These are phyloP conservation scores for Mimachlamys varia DNA, from an alignment of 2,888 invertebrate species.

Conservation along the genomic window DNA sequence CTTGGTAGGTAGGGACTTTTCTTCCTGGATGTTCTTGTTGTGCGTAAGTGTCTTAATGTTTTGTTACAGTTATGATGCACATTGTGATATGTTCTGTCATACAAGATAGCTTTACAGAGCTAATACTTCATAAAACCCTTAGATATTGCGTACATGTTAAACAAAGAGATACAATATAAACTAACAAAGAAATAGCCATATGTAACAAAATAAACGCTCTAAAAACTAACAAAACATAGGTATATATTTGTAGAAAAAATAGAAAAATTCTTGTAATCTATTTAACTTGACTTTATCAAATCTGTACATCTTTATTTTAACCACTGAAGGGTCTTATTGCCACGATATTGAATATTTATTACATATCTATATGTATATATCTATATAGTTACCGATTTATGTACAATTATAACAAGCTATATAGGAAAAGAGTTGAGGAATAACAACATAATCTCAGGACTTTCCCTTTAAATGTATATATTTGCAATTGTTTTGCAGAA, in stretches of 20 bases:
- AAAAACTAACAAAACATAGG: background rate
- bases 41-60: too few species aligned
- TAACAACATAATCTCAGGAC: too few species aligned
- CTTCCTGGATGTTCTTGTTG: too few species aligned
- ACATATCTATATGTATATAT: background rate
- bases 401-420: background rate
- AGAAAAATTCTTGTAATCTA: background rate
- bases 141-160: background rate
- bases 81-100: too few species aligned
- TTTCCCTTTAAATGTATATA: too few species aligned
- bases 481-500: too few species aligned
- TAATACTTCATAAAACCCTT: too few species aligned
- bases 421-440: too few species aligned
- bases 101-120: too few species aligned
- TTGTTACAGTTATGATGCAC: too few species aligned
- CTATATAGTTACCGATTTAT: background rate
- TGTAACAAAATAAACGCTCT: background rate
- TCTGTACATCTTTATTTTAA: background rate
- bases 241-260: conserved; percentile 25
- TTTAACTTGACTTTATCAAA: background rate
- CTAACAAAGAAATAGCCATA: background rate
- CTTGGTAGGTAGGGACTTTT: too few species aligned
- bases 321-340: background rate
- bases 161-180: background rate
- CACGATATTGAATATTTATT: background rate